phyloP scores from a whole-genome alignment of 2,797 vertebrate genomes.

The Champsocephalus gunnari region DNA sequence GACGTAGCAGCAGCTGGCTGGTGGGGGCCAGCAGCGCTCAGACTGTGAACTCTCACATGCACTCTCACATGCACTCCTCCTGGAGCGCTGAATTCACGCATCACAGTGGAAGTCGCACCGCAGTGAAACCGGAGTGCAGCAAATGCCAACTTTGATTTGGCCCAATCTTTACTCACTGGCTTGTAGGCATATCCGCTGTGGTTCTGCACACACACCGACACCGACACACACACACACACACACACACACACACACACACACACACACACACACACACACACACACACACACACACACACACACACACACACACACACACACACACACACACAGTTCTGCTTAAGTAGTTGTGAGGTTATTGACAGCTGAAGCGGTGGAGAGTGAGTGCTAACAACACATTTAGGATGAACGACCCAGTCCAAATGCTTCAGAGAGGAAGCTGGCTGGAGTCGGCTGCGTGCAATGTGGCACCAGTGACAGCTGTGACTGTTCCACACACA shows the following conservation, averaged over 20 bases:
- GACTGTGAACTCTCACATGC: slow-evolving; percentile 25
- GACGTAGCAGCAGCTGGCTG: slow-evolving; percentile 53
- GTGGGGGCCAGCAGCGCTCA: neutral
- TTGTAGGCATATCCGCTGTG: slow-evolving; percentile 11
- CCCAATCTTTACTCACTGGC: slow-evolving; percentile 22
- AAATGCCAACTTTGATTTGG: slow-evolving; percentile 43
- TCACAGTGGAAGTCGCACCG: slow-evolving; percentile 46
- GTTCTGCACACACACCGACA: slow-evolving; percentile 3
- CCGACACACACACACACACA: slow-evolving; percentile 21
- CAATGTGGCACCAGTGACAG: slow-evolving; percentile 68
- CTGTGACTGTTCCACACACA: slow-evolving; percentile 50
- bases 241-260: slow-evolving; percentile 15
- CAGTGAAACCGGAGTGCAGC: slow-evolving; percentile 39
- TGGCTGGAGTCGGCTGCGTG: slow-evolving; percentile 62
- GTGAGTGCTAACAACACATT: slow-evolving; percentile 79
- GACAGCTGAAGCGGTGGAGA: slow-evolving; percentile 78
- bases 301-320: slow-evolving; percentile 15
- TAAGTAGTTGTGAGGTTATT: slow-evolving; percentile 52
- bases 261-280: slow-evolving; percentile 16
- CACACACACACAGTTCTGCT: slow-evolving; percentile 26
- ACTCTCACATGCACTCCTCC: slow-evolving; percentile 23
- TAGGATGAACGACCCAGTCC: slow-evolving; percentile 71
- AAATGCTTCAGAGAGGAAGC: slow-evolving; percentile 78
- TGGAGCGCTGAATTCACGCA: slow-evolving; percentile 24
- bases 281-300: slow-evolving; percentile 22